Conservation (phyloP, 2,888 invertebrate species). For the Micropterix aruncella region DNA sequence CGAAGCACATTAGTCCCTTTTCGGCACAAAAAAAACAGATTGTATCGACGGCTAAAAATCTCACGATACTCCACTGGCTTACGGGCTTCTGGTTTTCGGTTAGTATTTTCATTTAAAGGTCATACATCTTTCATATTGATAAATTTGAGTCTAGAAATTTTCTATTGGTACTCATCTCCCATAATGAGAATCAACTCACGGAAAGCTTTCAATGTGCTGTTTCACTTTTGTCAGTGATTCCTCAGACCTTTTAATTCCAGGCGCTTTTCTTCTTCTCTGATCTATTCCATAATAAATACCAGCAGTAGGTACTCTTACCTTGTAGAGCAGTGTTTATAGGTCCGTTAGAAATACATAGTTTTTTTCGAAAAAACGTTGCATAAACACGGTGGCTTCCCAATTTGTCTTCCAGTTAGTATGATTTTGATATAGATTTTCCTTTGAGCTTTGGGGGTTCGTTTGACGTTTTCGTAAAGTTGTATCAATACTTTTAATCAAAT, state of each 20-base stretch:
- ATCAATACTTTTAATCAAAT: too few species aligned
- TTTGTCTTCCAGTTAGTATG: background rate
- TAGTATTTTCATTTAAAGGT: background rate
- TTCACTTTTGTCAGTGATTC: background rate
- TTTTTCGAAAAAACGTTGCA: too few species aligned
- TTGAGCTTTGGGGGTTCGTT: background rate
- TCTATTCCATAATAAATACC: background rate
- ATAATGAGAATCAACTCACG: background rate
- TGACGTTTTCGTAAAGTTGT: background rate
- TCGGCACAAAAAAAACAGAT: constrained; percentile 8
- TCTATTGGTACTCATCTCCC: background rate
- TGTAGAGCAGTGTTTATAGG: constrained; percentile 1
- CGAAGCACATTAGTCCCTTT: constrained; percentile 10
- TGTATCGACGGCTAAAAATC: background rate
- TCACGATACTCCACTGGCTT: constrained; percentile 1
- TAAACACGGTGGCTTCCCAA: background rate
- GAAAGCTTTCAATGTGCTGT: constrained; percentile 1
- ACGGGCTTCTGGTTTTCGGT: constrained; percentile 1
- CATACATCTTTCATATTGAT: constrained; percentile 1
- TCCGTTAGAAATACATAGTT: background rate
- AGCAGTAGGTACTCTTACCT: background rate
- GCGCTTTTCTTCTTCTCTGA: constrained; percentile 1
- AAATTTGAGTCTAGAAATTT: constrained; percentile 1
- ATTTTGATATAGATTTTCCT: constrained; percentile 1
- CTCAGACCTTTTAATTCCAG: background rate